Conservation (phyloP, 2,113 vertebrate species). For the Zapornia atra region DNA sequence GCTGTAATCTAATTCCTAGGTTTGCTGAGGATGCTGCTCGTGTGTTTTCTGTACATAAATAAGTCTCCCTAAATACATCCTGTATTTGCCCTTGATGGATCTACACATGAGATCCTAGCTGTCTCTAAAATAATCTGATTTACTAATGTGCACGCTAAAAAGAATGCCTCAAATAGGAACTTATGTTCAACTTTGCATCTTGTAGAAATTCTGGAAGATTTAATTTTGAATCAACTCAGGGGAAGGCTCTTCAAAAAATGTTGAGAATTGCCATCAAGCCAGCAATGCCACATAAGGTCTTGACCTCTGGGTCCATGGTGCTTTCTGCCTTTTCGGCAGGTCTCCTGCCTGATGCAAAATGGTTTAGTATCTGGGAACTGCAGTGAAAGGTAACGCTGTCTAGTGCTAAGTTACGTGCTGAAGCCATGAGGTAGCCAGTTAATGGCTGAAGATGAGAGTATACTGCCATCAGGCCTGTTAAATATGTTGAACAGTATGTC, state of each 20-base stretch:
- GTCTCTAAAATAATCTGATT: not conserved
- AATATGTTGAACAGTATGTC: not conserved
- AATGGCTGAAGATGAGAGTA: not conserved
- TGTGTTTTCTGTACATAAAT: not conserved
- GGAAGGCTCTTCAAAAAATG: not conserved
- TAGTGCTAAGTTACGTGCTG: not conserved
- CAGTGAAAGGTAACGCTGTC: not conserved
- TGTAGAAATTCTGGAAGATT: not conserved
- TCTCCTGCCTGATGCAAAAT: not conserved
- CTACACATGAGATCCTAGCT: not conserved
- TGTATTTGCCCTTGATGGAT: not conserved
- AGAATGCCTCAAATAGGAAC: not conserved
- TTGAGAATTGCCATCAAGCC: not conserved
- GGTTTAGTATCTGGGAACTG: not conserved
- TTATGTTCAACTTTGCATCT: not conserved
- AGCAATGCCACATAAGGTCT: not conserved
- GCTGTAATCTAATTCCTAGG: not conserved
- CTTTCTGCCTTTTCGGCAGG: not conserved
- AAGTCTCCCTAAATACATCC: not conserved
- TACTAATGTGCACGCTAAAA: not conserved
- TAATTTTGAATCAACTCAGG: not conserved
- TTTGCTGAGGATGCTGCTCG: not conserved
- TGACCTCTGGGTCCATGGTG: not conserved
- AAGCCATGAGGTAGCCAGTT: not conserved
- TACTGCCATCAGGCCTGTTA: not conserved